Base-by-base conservation (phyloP, 2,888 invertebrate genomes). In the Protodeltote pygarga region DNA sequence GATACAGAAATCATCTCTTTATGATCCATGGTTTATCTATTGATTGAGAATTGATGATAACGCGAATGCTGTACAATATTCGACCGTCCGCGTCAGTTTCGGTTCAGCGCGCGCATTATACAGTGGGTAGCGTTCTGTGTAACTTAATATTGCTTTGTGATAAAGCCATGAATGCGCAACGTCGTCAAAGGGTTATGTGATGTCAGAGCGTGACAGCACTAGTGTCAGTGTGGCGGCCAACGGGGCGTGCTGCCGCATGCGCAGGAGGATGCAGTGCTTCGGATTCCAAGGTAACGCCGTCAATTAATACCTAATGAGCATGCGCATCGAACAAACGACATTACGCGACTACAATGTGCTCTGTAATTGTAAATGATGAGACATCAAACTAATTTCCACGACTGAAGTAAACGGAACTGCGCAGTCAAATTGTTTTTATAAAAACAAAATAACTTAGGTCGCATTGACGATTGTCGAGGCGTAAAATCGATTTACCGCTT, bases 221-320 rank as follows among this genome's bases (percentile, higher is more conserved):
- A 89, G 88, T 83, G 73, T 84, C 52, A 85, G 81, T 67, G 82
- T 84, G 64, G 79, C 73, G 49, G 79, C 77, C 51, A 75, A 60
- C 49, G 83, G 87, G 65, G 81, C 85, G 24, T 92, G 91, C 69
- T 91, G 91, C 68, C 89, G 89, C 73, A 83, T 87, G 83, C 90
- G 91, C 60, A 73, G 89, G 28, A 89, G 83, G 67, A 91, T 92
- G 88, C 90, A 89, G 83, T 92, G 92, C 73, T 92, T 92, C 63
- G 90, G 90, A 78, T 85, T 90, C 73, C 79, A 87, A 75, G 91
- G 91, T 92, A 87, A 83, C 67, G 61, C 52, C 51, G 48, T 64
- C 55, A 60, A 71, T 71, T 69, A 67, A 58, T 61, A 61, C 41
- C 37, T 29, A 31, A 54, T 41, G 4, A 47, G 25, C 41, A 49